phyloP scores from a whole-genome alignment of 1,140 invertebrate genomes.

The Neodiprion fabricii region DNA sequence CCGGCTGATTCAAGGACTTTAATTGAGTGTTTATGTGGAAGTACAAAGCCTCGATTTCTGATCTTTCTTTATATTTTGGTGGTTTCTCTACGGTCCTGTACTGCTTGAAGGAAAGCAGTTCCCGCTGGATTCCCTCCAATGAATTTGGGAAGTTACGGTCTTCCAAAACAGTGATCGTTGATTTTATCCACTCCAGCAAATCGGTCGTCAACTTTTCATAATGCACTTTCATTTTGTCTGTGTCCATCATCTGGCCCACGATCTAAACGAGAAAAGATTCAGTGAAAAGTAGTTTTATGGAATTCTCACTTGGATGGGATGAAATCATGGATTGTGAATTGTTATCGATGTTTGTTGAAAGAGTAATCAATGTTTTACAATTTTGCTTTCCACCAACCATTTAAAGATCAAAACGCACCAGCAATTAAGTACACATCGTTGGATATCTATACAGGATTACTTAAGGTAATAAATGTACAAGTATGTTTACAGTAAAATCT shows the following conservation, averaged over 20 bases:
- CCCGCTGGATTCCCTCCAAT: conserved; percentile 91
- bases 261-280: conserved; percentile 69
- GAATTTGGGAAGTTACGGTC: conserved; percentile 94
- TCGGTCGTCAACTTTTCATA: conserved; percentile 87
- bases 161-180: conserved; percentile 86
- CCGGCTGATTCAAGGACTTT: conserved; percentile 90
- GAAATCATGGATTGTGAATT: background rate
- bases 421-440: too few species aligned
- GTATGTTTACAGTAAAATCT: too few species aligned
- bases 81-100: conserved; percentile 98
- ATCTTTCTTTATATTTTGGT: conserved; percentile 96
- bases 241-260: conserved; percentile 94
- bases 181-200: conserved; percentile 92
- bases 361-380: conserved; percentile 19
- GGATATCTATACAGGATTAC: too few species aligned
- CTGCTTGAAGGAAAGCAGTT: conserved; percentile 90
- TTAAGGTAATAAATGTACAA: too few species aligned
- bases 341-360: conserved; percentile 6
- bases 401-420: too few species aligned
- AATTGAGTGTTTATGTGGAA: conserved; percentile 97
- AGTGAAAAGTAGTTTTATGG: conserved; percentile 8
- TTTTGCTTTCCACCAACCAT: too few species aligned
- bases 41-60: conserved; percentile 95
- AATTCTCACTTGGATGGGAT: background rate
- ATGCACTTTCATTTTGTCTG: conserved; percentile 87